Percentiles rank a stretch among this genome's conserved stretches.
Conservation (phyloP, 2,888 invertebrate genomes). For the Pollenia griseotomentosa region DNA sequence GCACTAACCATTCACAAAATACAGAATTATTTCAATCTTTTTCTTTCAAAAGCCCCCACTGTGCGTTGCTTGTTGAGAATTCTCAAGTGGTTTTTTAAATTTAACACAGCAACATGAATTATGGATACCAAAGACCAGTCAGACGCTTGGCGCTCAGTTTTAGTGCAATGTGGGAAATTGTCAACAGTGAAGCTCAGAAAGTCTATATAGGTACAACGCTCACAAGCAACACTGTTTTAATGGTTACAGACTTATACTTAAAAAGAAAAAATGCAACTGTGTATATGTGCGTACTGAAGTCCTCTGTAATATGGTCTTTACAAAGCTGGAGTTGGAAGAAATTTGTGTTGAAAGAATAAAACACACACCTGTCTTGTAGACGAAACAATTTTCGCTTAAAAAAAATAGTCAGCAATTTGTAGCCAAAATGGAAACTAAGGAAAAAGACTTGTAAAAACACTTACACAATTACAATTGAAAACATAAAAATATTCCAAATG, state of each 20-base stretch:
- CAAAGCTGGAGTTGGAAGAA: not conserved
- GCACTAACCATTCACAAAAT: too few relatives aligned
- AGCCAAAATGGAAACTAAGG: not conserved
- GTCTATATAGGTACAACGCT: too few relatives aligned
- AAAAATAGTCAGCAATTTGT: slow-evolving; percentile 31
- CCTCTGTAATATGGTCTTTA: not conserved
- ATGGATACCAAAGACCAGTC: slow-evolving; percentile 13
- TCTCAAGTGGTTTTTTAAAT: slow-evolving; percentile 52
- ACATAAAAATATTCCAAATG: not conserved
- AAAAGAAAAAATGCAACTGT: not conserved
- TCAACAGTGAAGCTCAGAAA: slow-evolving; percentile 17
- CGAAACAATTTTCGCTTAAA: slow-evolving; percentile 18
- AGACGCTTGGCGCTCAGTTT: not conserved
- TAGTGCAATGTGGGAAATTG: slow-evolving; percentile 31
- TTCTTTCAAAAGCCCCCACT: too few relatives aligned
- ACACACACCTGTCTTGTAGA: not conserved
- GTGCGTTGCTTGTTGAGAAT: slow-evolving; percentile 10
- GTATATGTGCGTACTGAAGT: not conserved
- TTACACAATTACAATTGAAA: not conserved
- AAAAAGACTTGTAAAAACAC: not conserved
- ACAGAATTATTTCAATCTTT: too few relatives aligned
- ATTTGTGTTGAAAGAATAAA: slow-evolving; percentile 6
- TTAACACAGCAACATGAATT: slow-evolving; percentile 41
- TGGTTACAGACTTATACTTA: not conserved
- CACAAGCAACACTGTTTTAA: not conserved